Evolutionary conservation across 2,113 vertebrate genomes (phyloP).

Genomic region (Calidris pugnax): DNA sequence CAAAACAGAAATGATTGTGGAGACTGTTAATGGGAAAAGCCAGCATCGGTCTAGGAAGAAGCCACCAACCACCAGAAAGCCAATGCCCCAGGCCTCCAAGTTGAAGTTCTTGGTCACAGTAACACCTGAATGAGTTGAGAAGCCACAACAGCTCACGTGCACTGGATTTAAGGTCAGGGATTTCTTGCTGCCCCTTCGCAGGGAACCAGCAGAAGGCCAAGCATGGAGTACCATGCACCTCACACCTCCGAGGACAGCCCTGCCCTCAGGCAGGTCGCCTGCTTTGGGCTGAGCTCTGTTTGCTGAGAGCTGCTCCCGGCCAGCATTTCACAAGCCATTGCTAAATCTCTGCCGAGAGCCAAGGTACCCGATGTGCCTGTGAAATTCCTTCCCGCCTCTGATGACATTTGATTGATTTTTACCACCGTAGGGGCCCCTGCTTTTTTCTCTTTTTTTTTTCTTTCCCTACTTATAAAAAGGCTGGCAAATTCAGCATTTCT

Average conservation of each 20-base stretch:
- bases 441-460: neutral
- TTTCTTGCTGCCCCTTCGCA: neutral
- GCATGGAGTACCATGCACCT: neutral
- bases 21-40: neutral
- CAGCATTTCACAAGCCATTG: neutral
- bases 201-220: neutral
- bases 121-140: neutral
- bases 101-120: neutral
- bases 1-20: constrained; percentile 7
- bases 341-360: neutral
- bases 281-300: neutral
- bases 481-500: neutral
- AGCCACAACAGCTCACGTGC: neutral
- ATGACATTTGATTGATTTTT: neutral
- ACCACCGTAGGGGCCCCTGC: neutral
- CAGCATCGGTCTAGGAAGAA: neutral
- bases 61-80: neutral
- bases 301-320: neutral
- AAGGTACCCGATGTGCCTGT: neutral
- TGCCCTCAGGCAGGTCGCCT: neutral
- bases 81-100: neutral
- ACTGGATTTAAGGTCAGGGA: neutral
- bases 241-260: neutral
- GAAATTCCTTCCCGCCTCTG: constrained; percentile 1
- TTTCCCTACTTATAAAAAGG: neutral